Evolutionary conservation across 2,797 vertebrate species (phyloP).

Genomic region (Pseudopleuronectes americanus): DNA sequence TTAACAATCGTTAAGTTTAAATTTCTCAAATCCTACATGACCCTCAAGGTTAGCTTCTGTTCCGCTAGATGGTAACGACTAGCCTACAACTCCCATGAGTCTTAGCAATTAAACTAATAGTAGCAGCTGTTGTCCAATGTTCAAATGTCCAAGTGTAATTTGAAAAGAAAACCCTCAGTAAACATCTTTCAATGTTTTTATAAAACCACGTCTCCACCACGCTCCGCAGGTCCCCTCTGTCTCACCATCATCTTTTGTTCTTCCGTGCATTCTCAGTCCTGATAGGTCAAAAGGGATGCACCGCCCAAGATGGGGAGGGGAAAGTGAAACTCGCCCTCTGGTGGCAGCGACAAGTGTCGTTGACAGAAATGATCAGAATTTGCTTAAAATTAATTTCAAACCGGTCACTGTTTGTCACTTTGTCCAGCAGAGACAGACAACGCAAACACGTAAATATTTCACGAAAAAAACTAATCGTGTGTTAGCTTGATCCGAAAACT

Average conservation of each 20-base stretch:
- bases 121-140: too few species aligned
- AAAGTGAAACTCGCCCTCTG: constrained; percentile 28
- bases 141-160: too few species aligned
- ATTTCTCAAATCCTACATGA: too few species aligned
- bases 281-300: constrained; percentile 69
- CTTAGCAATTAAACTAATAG: too few species aligned
- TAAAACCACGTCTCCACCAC: neutral
- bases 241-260: constrained; percentile 20
- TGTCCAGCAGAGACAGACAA: too few species aligned
- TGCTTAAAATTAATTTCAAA: too few species aligned
- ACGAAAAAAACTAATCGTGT: neutral
- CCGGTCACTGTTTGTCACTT: too few species aligned
- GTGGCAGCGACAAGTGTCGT: constrained; percentile 15
- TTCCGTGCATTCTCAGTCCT: constrained; percentile 62
- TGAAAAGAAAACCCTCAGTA: too few species aligned
- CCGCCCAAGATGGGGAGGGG: constrained; percentile 49
- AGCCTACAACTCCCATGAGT: too few species aligned
- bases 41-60: neutral
- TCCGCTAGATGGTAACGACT: neutral
- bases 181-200: too few species aligned
- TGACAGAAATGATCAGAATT: neutral
- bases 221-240: constrained; percentile 39
- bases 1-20: too few species aligned
- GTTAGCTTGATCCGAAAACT: neutral
- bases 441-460: neutral